Percentiles rank a stretch among this genome's conserved stretches.
These are phyloP conservation scores for Karalla daura DNA, from an alignment of 2,797 vertebrate genomes.

Conservation along the genomic window DNA sequence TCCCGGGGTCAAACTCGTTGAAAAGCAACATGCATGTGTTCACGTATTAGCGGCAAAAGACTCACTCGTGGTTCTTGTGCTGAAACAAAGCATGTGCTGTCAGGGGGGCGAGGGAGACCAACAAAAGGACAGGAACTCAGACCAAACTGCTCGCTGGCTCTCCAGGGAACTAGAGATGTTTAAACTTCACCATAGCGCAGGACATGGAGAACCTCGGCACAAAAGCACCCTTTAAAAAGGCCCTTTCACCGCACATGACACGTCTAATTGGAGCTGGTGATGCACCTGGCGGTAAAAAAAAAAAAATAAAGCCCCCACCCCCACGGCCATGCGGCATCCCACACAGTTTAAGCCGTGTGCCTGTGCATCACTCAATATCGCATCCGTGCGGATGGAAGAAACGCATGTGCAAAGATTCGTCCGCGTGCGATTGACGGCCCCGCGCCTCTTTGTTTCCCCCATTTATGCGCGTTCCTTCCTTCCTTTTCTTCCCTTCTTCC, in stretches of 20 bases:
- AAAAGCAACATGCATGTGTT: conserved; percentile 29
- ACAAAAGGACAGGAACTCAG: conserved; percentile 49
- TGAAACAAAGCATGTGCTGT: conserved; percentile 32
- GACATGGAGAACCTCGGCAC: conserved; percentile 41
- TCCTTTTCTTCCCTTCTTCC: no score
- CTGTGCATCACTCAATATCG: neutral
- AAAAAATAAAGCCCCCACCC: no score
- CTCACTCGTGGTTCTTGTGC: conserved; percentile 23
- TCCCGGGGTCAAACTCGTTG: conserved; percentile 16
- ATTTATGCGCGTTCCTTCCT: neutral
- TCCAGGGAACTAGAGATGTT: conserved; percentile 49
- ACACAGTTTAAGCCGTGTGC: conserved; percentile 28
- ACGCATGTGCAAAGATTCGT: neutral
- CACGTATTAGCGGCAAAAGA: conserved; percentile 39
- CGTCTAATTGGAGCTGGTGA: conserved; percentile 44
- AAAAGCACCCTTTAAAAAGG: conserved; percentile 62
- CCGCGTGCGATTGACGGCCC: neutral
- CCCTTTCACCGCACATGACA: conserved; percentile 44
- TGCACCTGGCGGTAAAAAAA: conserved; percentile 56
- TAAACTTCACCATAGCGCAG: conserved; percentile 58
- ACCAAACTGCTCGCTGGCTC: conserved; percentile 34
- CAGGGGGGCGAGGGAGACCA: conserved; percentile 15
- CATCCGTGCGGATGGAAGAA: neutral
- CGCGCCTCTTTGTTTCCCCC: neutral
- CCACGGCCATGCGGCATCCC: conserved; percentile 26